Evolutionary conservation across 2,113 vertebrate genomes (phyloP).

Genomic region (Myodes glareolus): DNA sequence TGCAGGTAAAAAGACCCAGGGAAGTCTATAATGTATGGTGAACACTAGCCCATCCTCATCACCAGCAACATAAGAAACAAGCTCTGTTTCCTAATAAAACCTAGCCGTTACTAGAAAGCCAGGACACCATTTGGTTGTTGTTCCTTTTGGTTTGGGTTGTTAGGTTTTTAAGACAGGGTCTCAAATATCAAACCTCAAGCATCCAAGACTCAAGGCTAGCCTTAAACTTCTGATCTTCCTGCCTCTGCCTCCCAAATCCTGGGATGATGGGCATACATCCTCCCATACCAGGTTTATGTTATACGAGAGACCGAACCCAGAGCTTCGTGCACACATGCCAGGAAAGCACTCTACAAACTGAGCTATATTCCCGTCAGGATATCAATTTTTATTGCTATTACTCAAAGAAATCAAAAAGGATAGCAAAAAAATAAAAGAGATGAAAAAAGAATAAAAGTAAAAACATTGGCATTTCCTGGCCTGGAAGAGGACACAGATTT

Average conservation of each 20-base stretch:
- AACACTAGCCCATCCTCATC: neutral
- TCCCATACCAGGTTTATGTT: neutral
- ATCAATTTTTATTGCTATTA: neutral
- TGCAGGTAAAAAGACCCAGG: neutral
- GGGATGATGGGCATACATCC: neutral
- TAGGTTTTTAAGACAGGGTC: neutral
- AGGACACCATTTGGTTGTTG: neutral
- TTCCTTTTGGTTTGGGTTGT: neutral
- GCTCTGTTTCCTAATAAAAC: constrained; percentile 19
- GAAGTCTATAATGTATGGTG: neutral
- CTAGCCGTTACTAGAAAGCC: neutral
- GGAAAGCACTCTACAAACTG: neutral
- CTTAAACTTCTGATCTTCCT: neutral
- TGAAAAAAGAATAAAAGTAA: neutral
- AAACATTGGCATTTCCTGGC: constrained; percentile 16
- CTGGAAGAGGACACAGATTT: constrained; percentile 48
- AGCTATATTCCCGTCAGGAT: no score
- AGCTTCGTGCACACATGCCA: neutral
- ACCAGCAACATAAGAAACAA: neutral
- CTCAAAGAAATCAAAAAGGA: constrained; percentile 27
- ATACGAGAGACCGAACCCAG: neutral
- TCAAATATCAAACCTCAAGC: neutral
- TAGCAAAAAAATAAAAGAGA: neutral
- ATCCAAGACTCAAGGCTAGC: neutral
- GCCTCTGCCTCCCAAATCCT: neutral